Conservation (phyloP, 2,113 vertebrate genomes). For the Corythaixoides concolor region DNA sequence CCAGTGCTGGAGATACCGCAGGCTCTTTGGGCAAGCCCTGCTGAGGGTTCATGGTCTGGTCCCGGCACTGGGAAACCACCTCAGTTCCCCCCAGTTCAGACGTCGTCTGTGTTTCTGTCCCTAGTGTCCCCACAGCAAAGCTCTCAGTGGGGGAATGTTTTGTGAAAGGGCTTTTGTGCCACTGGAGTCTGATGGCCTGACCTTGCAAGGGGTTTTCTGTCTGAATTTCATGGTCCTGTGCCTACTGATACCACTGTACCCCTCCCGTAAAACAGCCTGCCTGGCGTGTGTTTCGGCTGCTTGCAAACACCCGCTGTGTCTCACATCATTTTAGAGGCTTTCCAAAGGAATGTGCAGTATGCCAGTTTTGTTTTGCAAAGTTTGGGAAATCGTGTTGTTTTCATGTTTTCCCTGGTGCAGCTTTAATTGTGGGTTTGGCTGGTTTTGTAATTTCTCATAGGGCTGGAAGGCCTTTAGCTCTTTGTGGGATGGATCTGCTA, state of each 20-base stretch:
- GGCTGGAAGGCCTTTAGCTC: background rate
- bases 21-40: background rate
- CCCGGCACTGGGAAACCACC: background rate
- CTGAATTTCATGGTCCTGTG: fast-evolving
- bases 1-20: background rate
- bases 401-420: background rate
- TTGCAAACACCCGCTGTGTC: background rate
- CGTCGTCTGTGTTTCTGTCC: background rate
- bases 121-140: background rate
- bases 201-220: background rate
- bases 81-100: background rate
- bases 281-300: fast-evolving
- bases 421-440: background rate
- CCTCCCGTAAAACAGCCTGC: background rate
- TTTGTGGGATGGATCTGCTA: background rate
- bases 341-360: background rate
- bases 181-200: background rate
- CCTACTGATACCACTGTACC: background rate
- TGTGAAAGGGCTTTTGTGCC: background rate
- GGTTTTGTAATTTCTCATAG: background rate
- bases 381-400: background rate
- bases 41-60: background rate
- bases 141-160: background rate
- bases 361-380: background rate
- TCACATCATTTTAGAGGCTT: background rate